Evolutionary conservation across 2,888 invertebrate species (phyloP).

Genomic region (Scaptomyza reducta): DNA sequence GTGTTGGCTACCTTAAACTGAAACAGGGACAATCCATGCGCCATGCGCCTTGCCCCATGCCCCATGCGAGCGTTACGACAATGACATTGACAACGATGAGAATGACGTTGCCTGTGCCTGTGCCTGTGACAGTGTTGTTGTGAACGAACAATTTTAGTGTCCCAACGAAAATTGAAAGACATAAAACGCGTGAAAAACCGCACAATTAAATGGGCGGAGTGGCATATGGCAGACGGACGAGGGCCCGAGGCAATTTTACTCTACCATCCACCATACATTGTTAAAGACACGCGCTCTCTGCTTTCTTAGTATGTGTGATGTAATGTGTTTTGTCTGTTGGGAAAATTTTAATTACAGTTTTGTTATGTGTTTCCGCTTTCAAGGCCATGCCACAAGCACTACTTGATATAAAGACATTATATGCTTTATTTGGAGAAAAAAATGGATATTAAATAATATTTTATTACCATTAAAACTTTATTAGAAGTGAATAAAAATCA

Average conservation of each 20-base stretch:
- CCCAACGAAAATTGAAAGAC: conserved; percentile 70
- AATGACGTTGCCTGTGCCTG: conserved; percentile 26
- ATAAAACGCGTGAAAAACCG: conserved; percentile 68
- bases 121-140: conserved; percentile 1
- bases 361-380: conserved; percentile 35
- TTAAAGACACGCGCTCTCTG: conserved; percentile 7
- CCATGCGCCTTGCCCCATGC: background rate
- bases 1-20: background rate
- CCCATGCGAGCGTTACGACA: conserved; percentile 21
- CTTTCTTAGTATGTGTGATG: background rate
- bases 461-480: background rate
- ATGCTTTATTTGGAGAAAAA: background rate
- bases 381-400: conserved; percentile 22
- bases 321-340: conserved; percentile 13
- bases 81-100: conserved; percentile 58
- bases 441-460: background rate
- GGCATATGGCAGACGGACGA: conserved; percentile 12
- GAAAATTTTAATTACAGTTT: conserved; percentile 30
- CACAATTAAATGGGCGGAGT: conserved; percentile 60
- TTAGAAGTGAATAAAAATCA: background rate
- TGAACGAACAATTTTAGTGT: conserved; percentile 57
- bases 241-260: background rate
- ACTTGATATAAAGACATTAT: background rate
- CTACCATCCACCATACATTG: conserved; percentile 8
- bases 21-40: background rate